phyloP scores from a whole-genome alignment of 2,113 vertebrate genomes.

The Chlorodrepanis virens region DNA sequence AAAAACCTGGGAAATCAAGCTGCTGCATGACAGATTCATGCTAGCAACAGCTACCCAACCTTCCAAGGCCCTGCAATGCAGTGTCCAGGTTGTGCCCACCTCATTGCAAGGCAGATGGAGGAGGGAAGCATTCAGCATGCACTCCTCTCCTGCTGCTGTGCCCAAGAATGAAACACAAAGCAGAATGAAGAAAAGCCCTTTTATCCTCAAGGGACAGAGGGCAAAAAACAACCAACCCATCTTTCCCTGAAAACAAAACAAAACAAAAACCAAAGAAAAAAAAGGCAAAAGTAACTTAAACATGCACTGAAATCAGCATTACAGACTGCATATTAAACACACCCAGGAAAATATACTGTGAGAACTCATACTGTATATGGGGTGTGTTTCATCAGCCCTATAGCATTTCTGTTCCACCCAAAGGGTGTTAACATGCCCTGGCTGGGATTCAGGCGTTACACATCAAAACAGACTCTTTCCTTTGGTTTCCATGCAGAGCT shows the following conservation, averaged over 20 bases:
- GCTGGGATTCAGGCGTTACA: conserved; percentile 59
- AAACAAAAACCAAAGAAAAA: not conserved
- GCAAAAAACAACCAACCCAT: not conserved
- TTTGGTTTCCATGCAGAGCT: conserved; percentile 33
- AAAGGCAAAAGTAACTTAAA: conserved; percentile 6
- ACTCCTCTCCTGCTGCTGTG: not conserved
- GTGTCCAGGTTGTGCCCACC: not conserved
- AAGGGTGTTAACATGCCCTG: conserved; percentile 55
- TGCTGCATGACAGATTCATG: not conserved
- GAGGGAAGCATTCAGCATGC: not conserved
- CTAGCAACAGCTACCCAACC: not conserved
- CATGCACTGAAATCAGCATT: not conserved
- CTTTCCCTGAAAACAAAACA: not conserved
- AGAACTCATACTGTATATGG: not conserved
- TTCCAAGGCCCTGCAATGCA: not conserved
- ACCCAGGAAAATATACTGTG: not conserved
- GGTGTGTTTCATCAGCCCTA: conserved; percentile 50
- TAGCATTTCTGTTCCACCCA: conserved; percentile 58
- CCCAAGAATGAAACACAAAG: not conserved
- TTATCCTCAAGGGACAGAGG: not conserved
- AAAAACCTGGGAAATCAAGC: not conserved
- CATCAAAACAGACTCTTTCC: conserved; percentile 49
- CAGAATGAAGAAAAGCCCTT: not conserved
- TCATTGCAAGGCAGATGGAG: not conserved
- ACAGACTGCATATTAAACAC: not conserved